phyloP scores from a whole-genome alignment of 1,140 invertebrate species.

The Scaptomyza hsui region DNA sequence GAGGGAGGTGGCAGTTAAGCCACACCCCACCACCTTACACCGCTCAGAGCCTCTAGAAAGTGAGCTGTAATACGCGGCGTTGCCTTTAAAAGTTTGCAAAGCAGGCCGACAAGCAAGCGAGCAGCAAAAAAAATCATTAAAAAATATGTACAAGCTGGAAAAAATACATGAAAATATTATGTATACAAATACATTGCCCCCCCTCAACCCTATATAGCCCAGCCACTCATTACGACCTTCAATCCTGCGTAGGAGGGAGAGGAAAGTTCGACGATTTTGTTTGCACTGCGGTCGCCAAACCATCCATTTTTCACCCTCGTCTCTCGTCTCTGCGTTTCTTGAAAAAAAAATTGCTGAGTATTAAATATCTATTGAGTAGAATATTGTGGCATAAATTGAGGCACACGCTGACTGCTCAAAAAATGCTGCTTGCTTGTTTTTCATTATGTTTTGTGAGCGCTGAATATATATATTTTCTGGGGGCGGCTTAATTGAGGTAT shows the following conservation, averaged over 20 bases:
- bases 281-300: slow-evolving; percentile 60
- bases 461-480: slow-evolving; percentile 26
- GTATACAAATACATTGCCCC: slow-evolving; percentile 61
- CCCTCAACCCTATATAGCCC: not conserved
- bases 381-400: slow-evolving; percentile 45
- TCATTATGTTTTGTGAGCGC: slow-evolving; percentile 55
- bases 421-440: slow-evolving; percentile 70
- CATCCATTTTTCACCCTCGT: slow-evolving; percentile 4
- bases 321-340: slow-evolving; percentile 15
- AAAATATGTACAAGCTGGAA: slow-evolving; percentile 69
- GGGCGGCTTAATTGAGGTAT: slow-evolving; percentile 72
- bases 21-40: slow-evolving; percentile 4
- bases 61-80: slow-evolving; percentile 60
- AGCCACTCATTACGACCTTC: slow-evolving; percentile 66
- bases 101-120: slow-evolving; percentile 23
- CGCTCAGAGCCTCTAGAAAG: slow-evolving; percentile 22
- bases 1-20: slow-evolving; percentile 28
- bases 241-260: slow-evolving; percentile 11
- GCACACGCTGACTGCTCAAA: slow-evolving; percentile 26
- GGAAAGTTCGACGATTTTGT: slow-evolving; percentile 64
- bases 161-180: slow-evolving; percentile 75
- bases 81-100: slow-evolving; percentile 43
- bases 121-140: slow-evolving; percentile 57
- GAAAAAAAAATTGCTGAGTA: slow-evolving; percentile 63
- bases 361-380: slow-evolving; percentile 78